Percentiles rank a stretch among this genome's conserved stretches.
phyloP scores from a whole-genome alignment of 2,888 invertebrate genomes.

The Tyria jacobaeae region DNA sequence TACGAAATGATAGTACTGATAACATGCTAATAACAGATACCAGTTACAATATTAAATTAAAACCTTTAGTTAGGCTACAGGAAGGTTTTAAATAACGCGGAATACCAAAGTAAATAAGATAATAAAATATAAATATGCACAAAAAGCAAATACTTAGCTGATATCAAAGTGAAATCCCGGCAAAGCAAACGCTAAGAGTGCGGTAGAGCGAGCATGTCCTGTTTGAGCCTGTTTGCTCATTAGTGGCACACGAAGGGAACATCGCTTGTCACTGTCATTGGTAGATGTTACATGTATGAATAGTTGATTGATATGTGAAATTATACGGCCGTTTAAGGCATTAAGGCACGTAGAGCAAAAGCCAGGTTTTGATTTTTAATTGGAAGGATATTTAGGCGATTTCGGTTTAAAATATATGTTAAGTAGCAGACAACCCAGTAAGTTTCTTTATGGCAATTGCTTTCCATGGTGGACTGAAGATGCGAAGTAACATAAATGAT shows the following conservation, averaged over 20 bases:
- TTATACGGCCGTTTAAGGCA: conserved; percentile 20
- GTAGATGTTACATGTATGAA: conserved; percentile 39
- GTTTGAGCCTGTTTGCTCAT: conserved; percentile 71
- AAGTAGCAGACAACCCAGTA: no score
- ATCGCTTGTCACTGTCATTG: conserved; percentile 48
- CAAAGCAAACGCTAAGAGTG: conserved; percentile 50
- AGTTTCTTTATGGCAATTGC: no score
- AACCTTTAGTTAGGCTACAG: neutral
- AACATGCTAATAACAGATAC: neutral
- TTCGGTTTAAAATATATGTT: neutral
- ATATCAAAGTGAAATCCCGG: conserved; percentile 44
- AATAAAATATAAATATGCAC: conserved; percentile 8
- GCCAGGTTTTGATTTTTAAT: neutral
- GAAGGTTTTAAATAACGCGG: neutral
- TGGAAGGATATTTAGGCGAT: neutral
- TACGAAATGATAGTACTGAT: neutral
- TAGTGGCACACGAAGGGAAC: conserved; percentile 64
- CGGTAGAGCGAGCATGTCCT: conserved; percentile 53
- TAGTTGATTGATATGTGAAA: conserved; percentile 51
- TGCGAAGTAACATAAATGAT: no score
- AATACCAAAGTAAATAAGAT: neutral
- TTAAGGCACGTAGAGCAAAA: neutral
- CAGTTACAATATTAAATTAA: neutral
- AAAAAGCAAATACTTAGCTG: conserved; percentile 14
- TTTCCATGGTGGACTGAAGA: no score